Evolutionary conservation across 2,888 invertebrate genomes (phyloP).

Genomic region (Stictocephala bisonia): DNA sequence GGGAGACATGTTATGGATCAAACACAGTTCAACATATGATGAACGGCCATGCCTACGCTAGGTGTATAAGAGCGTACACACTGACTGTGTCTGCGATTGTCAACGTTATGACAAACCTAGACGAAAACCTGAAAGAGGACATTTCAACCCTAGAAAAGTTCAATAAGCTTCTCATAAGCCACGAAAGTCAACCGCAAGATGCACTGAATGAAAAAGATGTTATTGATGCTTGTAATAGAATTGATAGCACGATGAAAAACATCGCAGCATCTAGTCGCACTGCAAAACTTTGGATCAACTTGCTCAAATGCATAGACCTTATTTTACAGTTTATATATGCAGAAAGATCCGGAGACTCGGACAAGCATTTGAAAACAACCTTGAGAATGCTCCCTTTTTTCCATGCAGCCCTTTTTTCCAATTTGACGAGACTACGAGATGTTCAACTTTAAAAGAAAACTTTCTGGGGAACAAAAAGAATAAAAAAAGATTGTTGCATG

Average conservation of each 20-base stretch:
- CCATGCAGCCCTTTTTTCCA: neutral
- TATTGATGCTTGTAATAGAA: neutral
- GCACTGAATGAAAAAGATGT: too few species aligned
- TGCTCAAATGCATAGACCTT: neutral
- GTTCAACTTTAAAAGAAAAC: neutral
- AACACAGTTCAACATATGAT: neutral
- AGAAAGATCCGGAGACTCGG: neutral
- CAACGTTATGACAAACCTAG: neutral
- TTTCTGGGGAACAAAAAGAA: neutral
- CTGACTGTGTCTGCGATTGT: neutral
- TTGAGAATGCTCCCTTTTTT: neutral
- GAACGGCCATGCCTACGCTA: neutral
- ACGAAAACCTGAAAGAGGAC: neutral
- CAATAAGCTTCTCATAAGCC: too few species aligned
- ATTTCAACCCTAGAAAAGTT: too few species aligned
- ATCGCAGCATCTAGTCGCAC: neutral
- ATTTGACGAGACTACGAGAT: conserved; percentile 7
- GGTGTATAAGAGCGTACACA: neutral
- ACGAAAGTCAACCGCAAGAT: neutral
- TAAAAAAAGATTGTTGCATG: neutral
- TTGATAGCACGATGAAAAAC: neutral
- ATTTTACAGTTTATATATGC: neutral
- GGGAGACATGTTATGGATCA: neutral
- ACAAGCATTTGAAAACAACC: neutral
- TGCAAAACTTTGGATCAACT: neutral